Evolutionary conservation across 2,888 invertebrate genomes (phyloP).

Genomic region (Melipona bicolor): DNA sequence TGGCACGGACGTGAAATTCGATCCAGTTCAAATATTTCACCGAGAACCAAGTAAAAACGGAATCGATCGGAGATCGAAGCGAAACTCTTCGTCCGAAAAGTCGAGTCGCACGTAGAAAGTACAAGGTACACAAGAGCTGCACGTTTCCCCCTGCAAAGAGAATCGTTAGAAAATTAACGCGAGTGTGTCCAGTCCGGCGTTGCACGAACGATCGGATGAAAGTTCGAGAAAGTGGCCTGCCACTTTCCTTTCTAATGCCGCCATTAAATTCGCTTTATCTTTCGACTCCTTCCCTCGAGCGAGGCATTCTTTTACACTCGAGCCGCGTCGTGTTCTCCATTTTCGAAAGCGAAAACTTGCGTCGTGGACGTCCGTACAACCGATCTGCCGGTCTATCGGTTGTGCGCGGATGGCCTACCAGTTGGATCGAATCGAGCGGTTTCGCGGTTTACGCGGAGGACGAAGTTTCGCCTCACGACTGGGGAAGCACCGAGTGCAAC

Average conservation of each 20-base stretch:
- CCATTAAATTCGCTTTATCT: conserved; percentile 20
- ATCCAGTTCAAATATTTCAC: too few species aligned
- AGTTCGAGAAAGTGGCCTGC: conserved; percentile 44
- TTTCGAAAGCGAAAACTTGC: conserved; percentile 22
- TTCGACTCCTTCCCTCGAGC: neutral
- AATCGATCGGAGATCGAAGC: neutral
- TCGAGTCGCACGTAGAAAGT: neutral
- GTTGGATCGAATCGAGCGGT: conserved; percentile 56
- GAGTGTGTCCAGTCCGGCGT: neutral
- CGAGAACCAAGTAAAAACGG: accelerated
- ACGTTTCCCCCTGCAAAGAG: too few species aligned
- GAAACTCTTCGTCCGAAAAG: neutral
- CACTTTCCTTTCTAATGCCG: conserved; percentile 51
- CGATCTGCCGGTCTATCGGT: too few species aligned
- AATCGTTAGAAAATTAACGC: neutral
- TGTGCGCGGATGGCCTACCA: conserved; percentile 11
- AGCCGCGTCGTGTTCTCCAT: neutral
- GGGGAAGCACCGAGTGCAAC: conserved; percentile 32
- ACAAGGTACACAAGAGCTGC: too few species aligned
- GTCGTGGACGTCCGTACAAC: conserved; percentile 5
- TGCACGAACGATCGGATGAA: conserved; percentile 35
- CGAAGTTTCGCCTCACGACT: conserved; percentile 49
- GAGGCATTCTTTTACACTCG: conserved; percentile 35
- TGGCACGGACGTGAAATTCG: too few species aligned
- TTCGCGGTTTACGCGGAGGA: conserved; percentile 60